Evolutionary conservation across 2,888 invertebrate species (phyloP), one percentile per base, ranked within the genome.

Genomic region (Asteroscopus sphinx): DNA sequence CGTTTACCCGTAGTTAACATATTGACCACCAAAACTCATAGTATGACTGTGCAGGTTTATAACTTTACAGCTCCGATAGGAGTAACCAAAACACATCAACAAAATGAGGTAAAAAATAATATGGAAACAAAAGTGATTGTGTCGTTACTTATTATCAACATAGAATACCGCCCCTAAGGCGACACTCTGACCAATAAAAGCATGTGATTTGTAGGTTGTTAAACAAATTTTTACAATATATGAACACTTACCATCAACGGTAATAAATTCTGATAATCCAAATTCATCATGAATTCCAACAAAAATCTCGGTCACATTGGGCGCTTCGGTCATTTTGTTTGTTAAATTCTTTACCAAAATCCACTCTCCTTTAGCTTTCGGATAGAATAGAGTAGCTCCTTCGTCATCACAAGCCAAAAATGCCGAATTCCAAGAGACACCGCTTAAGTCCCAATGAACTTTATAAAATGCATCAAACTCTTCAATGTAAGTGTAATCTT

Each of bases 381-480:
- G 87, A 12, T 85, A 87, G 53, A 87, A 86, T 0, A 88, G 53
- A 12, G 69, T 61, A 0, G 85, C 72, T 0, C 79, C 86, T 68
- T 88, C 87, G 2, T 81, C 75, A 28, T 82, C 77, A 26, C 87
- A 88, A 0, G 78, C 54, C 15, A 74, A 41, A 25, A 86, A 85
- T 0, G 83, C 79, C 0, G 69, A 53, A 7, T 59, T 62, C 83
- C 84, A 87, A 2, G 71, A 55, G 0, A 35, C 15, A 0, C 75
- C 82, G 1, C 57, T 62, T 0, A 25, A 1, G 30, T 78, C 81
- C 76, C 72, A 81, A 28, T 86, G 86, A 1, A 87, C 26, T 60
- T 87, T 87, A 46, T 87, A 87, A 45, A 80, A 85, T 0, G 85
- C 85, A 33, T 87, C 80, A 16, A 69, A 82, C 16, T 82, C 68